Evolutionary conservation across 2,888 invertebrate genomes (phyloP).

Genomic region (Aleiodes testaceus): DNA sequence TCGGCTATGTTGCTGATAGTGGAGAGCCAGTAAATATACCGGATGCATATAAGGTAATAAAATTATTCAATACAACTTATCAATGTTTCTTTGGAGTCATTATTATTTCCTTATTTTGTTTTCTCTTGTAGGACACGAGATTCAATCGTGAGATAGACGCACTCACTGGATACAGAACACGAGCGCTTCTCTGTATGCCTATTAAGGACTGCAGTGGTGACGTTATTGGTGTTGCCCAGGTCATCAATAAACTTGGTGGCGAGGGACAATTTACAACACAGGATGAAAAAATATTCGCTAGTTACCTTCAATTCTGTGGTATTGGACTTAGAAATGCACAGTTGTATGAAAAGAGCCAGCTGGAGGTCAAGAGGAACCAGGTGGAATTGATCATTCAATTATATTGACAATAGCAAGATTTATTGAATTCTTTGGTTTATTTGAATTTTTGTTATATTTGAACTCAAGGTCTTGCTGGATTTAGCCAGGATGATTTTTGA

Average conservation of each 20-base stretch:
- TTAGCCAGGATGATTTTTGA: slow-evolving; percentile 97
- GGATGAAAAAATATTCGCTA: slow-evolving; percentile 93
- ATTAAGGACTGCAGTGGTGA: slow-evolving; percentile 95
- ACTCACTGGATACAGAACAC: slow-evolving; percentile 93
- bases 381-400: slow-evolving; percentile 63
- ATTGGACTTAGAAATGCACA: slow-evolving; percentile 97
- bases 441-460: neutral
- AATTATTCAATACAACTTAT: neutral
- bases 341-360: slow-evolving; percentile 93
- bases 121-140: slow-evolving; percentile 80
- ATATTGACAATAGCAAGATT: slow-evolving; percentile 1
- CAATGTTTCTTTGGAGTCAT: neutral
- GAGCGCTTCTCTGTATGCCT: slow-evolving; percentile 95
- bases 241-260: slow-evolving; percentile 89
- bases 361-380: slow-evolving; percentile 96
- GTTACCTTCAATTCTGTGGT: slow-evolving; percentile 97
- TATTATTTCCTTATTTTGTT: neutral
- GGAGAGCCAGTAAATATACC: slow-evolving; percentile 96
- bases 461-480: slow-evolving; percentile 84
- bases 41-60: slow-evolving; percentile 90
- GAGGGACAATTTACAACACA: slow-evolving; percentile 87
- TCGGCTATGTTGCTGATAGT: slow-evolving; percentile 94
- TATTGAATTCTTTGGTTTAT: neutral
- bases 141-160: slow-evolving; percentile 96
- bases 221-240: slow-evolving; percentile 97